Evolutionary conservation across 2,113 vertebrate species (phyloP).

Genomic region (Gorsachius goisagi): DNA sequence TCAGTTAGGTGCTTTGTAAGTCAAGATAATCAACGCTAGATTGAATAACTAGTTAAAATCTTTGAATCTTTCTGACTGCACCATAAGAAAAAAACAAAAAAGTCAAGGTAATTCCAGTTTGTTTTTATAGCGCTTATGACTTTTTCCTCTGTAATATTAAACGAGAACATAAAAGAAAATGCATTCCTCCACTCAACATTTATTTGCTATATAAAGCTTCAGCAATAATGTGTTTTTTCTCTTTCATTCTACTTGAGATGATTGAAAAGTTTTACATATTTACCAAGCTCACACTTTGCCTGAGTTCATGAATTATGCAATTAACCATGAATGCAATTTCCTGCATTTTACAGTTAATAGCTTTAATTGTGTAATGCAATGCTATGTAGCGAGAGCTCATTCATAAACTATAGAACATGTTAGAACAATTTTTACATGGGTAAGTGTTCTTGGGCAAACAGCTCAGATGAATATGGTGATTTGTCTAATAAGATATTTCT

Average conservation of each 20-base stretch:
- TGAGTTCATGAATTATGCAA: conserved; percentile 30
- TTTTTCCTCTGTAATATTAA: conserved; percentile 7
- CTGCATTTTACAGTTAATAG: conserved; percentile 37
- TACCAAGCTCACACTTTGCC: neutral
- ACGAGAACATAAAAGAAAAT: conserved; percentile 12
- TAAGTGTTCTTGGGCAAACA: neutral
- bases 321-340: conserved; percentile 31
- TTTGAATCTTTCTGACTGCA: neutral
- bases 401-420: neutral
- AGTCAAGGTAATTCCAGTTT: neutral
- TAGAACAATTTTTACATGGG: neutral
- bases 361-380: conserved; percentile 21
- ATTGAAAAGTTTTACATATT: conserved; percentile 54
- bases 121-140: neutral
- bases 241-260: conserved; percentile 27
- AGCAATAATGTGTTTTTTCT: conserved; percentile 10
- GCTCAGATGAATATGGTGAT: neutral
- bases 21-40: conserved; percentile 31
- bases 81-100: neutral
- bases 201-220: conserved; percentile 42
- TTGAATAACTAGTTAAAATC: neutral
- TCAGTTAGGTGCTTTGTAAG: conserved; percentile 5
- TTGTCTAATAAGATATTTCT: neutral
- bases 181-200: neutral
- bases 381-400: neutral